Evolutionary conservation across 2,113 vertebrate genomes (phyloP).

Genomic region (human): GRCh38 chr9:132591501-132592000

Average conservation of each 20-base stretch:
- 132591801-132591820: conserved; percentile 85
- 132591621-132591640: conserved; percentile 97
- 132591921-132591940: fast-evolving
- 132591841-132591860: conserved; percentile 82
- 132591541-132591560: conserved; percentile 92
- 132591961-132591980: not conserved
- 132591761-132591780: conserved; percentile 85
- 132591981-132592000: not conserved
- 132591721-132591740: conserved; percentile 84
- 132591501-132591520: conserved; percentile 92
- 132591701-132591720: conserved; percentile 70
- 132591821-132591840: conserved; percentile 80
- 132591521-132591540: conserved; percentile 80
- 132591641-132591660: conserved; percentile 97
- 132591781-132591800: conserved; percentile 78
- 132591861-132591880: conserved; percentile 73
- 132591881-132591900: conserved; percentile 63
- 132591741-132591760: conserved; percentile 83
- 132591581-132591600: conserved; percentile 98
- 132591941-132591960: not conserved
- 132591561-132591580: conserved; percentile 97
- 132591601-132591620: conserved; percentile 95
- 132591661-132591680: conserved; percentile 88
- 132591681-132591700: conserved; percentile 75
- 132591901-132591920: not conserved